phyloP scores from a whole-genome alignment of 2,113 vertebrate species.

The Aptenodytes patagonicus region DNA sequence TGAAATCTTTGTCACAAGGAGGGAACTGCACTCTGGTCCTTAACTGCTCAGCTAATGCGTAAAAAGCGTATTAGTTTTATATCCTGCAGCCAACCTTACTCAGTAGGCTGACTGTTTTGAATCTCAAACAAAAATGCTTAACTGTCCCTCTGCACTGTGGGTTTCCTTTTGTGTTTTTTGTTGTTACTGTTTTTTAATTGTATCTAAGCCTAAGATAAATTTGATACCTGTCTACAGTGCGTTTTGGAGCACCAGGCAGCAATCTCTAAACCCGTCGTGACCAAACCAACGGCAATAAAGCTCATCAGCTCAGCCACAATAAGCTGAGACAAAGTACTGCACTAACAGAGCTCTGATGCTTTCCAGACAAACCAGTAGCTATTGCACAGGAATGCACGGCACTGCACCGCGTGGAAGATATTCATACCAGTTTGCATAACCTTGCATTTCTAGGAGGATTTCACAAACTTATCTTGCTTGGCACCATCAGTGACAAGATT shows the following conservation, averaged over 20 bases:
- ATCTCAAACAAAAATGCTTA: neutral
- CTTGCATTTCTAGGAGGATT: neutral
- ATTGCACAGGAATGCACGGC: neutral
- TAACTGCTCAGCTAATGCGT: neutral
- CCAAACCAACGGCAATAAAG: neutral
- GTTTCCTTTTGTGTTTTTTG: neutral
- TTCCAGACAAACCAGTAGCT: neutral
- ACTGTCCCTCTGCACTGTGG: neutral
- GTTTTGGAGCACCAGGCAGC: slow-evolving; percentile 19
- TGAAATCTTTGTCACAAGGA: neutral
- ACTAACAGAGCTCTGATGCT: neutral
- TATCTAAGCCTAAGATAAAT: slow-evolving; percentile 26
- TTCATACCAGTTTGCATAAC: neutral
- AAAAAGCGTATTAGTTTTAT: neutral
- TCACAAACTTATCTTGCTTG: neutral
- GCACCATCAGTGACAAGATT: neutral
- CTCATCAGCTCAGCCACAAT: neutral
- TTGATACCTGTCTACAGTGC: neutral
- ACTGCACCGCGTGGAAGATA: neutral
- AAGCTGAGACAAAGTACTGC: slow-evolving; percentile 1
- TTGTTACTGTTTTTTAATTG: slow-evolving; percentile 39
- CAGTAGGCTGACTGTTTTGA: neutral
- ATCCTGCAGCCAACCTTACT: neutral
- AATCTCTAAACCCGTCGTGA: neutral
- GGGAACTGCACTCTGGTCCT: neutral